These are phyloP conservation scores for Clarias platycephalus DNA, from an alignment of 2,797 vertebrate genomes.

Conservation along the genomic window DNA sequence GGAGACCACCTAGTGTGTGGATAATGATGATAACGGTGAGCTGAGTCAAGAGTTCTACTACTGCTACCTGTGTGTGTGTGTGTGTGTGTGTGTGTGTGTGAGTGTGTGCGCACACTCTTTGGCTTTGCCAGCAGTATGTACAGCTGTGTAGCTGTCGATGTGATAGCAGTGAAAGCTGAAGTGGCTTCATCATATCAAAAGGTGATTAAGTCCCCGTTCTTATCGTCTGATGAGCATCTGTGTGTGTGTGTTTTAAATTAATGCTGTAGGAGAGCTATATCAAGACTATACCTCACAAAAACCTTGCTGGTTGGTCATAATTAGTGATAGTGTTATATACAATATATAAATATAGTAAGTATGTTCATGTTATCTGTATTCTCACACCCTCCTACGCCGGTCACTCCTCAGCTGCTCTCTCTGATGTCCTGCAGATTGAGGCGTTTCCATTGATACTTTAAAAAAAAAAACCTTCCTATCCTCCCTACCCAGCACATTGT, in stretches of 20 bases:
- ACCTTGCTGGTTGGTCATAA: not conserved
- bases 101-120: conserved; percentile 20
- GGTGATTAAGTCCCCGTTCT: conserved; percentile 74
- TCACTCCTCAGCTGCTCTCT: conserved; percentile 51
- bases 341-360: not conserved
- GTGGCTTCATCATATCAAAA: conserved; percentile 73
- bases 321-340: not conserved
- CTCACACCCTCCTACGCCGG: conserved; percentile 41
- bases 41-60: conserved; percentile 60
- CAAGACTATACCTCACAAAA: not conserved
- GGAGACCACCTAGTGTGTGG: conserved; percentile 53
- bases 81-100: conserved; percentile 34
- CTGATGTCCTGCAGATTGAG: conserved; percentile 53
- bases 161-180: conserved; percentile 69
- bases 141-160: conserved; percentile 60
- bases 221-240: conserved; percentile 76
- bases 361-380: conserved; percentile 11
- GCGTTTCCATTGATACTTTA: conserved; percentile 42
- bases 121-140: conserved; percentile 59
- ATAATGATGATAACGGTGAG: conserved; percentile 54
- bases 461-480: conserved; percentile 3
- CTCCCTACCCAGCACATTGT: conserved; percentile 23
- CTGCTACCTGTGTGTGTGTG: conserved; percentile 45
- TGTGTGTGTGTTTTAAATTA: conserved; percentile 43
- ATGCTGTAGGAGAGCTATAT: not conserved